phyloP scores from a whole-genome alignment of 1,140 invertebrate genomes.

The Scaptomyza hsui region DNA sequence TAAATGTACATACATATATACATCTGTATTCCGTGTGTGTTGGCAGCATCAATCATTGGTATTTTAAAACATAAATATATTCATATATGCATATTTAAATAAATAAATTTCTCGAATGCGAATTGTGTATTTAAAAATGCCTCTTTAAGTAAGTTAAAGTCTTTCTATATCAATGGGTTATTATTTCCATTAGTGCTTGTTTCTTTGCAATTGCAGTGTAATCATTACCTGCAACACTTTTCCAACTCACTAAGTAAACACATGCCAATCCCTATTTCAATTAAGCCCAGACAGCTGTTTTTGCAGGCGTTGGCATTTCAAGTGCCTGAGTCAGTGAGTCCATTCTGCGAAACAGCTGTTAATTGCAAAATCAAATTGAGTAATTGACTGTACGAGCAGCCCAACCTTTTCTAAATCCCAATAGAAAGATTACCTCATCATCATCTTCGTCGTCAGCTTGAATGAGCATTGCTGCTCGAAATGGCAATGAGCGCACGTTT shows the following conservation, averaged over 20 bases:
- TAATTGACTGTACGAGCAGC: constrained; percentile 50
- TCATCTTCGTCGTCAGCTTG: constrained; percentile 45
- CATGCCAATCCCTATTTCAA: constrained; percentile 46
- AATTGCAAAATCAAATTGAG: constrained; percentile 77
- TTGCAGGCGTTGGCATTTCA: constrained; percentile 25
- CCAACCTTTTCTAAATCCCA: constrained; percentile 1
- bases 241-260: constrained; percentile 45
- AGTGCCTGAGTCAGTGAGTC: constrained; percentile 48
- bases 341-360: constrained; percentile 60
- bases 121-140: too few species aligned
- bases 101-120: not conserved
- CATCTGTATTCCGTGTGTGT: not conserved
- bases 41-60: constrained; percentile 25
- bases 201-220: not conserved
- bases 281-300: constrained; percentile 43
- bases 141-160: too few species aligned
- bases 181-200: not conserved
- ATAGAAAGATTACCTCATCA: constrained; percentile 71
- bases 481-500: constrained; percentile 76
- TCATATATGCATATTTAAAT: constrained; percentile 9
- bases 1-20: too few species aligned
- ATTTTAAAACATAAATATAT: constrained; percentile 8
- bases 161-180: not conserved
- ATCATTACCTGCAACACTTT: constrained; percentile 27
- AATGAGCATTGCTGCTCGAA: constrained; percentile 45